Base-by-base conservation (phyloP, 2,888 invertebrate species). In the Acronicta aceris region DNA sequence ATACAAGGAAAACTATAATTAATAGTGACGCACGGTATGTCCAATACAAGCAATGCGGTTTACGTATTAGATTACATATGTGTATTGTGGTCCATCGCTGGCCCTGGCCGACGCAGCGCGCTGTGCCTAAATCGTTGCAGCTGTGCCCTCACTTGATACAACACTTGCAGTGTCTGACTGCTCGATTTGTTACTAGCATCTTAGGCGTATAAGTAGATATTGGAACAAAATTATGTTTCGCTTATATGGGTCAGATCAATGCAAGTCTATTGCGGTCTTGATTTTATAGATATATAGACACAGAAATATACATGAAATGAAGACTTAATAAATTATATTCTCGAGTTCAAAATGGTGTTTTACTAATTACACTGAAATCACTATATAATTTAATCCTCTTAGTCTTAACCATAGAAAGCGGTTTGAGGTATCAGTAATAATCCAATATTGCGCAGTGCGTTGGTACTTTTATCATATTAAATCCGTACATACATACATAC, bases 51-150 rank as follows among this genome's bases (percentile, higher is more conserved):
- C 53, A 66, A 69, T 82, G 86, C 74, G 86, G 86, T 87, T 74
- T 63, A 57, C 59, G 70, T 83, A 71, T 85, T 78, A 49, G 48
- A 59, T 85, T 84, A 79, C 86, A 74, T 74, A 70, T 73, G 58
- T 81, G 74, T 78, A 80, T 78, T 81, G 74, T 76, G 79, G 79
- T 79, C 61, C 71, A 55, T 59, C 65, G 76, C 63, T 73, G 74
- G 72, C 83, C 81, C 82, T 77, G 77, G 81, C 62, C 79, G 78
- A 51, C 79, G 62, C 66, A 65, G 51, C 63, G 48, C 49, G 50
- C 59, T 71, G 70, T 65, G 69, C 72, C 76, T 75, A 78, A 78
- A 76, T 64, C 47, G 51, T 56, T 65, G 68, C 79, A 66, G 74
- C 65, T 77, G 76, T 46, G 46, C 17, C 49, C 50, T 54, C 36